These are phyloP conservation scores for Sinocyclocheilus maitianheensis DNA, from an alignment of 2,113 vertebrate species.

Conservation along the genomic window DNA sequence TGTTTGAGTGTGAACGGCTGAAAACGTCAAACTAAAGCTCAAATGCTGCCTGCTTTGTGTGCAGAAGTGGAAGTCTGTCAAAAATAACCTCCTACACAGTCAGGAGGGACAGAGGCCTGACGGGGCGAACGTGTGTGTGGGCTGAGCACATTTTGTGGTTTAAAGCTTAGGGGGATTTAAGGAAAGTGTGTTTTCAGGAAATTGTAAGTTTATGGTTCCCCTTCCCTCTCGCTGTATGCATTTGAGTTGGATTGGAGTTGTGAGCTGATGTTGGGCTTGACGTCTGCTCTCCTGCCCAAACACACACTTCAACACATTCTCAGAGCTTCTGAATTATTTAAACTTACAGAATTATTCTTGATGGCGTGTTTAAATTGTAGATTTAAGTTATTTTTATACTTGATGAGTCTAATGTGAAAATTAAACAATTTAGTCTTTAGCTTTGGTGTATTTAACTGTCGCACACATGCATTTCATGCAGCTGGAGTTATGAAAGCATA, in stretches of 20 bases:
- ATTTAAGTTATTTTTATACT: neutral
- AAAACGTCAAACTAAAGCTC: neutral
- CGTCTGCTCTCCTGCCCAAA: slow-evolving; percentile 29
- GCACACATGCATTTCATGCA: neutral
- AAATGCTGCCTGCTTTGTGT: neutral
- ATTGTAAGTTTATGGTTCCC: slow-evolving; percentile 51
- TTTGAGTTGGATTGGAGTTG: slow-evolving; percentile 45
- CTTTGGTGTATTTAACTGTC: neutral
- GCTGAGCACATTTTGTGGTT: neutral
- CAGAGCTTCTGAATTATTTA: neutral
- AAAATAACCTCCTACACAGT: neutral
- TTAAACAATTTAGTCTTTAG: neutral
- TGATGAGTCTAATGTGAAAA: neutral
- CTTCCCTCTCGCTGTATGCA: slow-evolving; percentile 14
- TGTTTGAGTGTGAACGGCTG: neutral
- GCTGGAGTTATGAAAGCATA: too few species aligned
- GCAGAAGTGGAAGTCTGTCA: neutral
- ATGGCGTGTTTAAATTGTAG: neutral
- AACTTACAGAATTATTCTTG: neutral
- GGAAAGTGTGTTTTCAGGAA: slow-evolving; percentile 51
- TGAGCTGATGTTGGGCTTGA: neutral
- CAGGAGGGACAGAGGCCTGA: neutral
- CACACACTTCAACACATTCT: neutral
- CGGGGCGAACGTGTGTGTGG: neutral
- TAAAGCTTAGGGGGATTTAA: slow-evolving; percentile 48